Conservation (phyloP, 1,140 invertebrate species). For the Bombus difficillimus region DNA sequence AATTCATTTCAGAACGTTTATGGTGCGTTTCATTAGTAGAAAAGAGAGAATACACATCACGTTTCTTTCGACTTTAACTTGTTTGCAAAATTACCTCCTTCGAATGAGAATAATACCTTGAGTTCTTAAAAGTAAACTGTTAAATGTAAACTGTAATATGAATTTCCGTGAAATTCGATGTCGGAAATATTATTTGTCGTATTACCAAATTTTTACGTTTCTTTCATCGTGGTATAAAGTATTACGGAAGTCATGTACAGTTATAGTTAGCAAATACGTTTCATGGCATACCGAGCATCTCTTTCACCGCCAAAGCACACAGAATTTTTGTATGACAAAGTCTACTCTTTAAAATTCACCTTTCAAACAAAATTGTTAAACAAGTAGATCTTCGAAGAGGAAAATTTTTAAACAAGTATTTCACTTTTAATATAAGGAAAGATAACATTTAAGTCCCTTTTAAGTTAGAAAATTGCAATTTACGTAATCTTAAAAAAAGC, state of each 20-base stretch:
- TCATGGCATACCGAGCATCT: background rate
- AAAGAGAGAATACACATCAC: background rate
- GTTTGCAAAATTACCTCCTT: background rate
- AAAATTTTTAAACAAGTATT: background rate
- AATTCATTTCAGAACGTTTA: background rate
- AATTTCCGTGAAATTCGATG: background rate
- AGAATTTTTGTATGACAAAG: background rate
- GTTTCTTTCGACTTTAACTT: background rate
- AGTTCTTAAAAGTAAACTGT: background rate
- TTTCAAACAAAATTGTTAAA: background rate
- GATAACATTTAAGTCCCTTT: background rate
- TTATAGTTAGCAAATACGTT: background rate
- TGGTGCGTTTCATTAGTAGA: background rate
- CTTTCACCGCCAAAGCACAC: no score
- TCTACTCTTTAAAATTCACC: background rate
- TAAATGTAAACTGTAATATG: background rate
- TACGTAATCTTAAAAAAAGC: background rate
- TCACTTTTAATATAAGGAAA: background rate
- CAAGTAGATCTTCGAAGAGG: no score
- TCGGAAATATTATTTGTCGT: conserved; percentile 7
- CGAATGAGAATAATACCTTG: background rate
- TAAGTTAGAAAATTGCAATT: background rate
- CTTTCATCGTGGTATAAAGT: background rate
- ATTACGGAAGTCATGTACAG: background rate
- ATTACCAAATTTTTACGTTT: conserved; percentile 9